Evolutionary conservation across 2,797 vertebrate genomes (phyloP).

Genomic region (Thamnophis elegans): DNA sequence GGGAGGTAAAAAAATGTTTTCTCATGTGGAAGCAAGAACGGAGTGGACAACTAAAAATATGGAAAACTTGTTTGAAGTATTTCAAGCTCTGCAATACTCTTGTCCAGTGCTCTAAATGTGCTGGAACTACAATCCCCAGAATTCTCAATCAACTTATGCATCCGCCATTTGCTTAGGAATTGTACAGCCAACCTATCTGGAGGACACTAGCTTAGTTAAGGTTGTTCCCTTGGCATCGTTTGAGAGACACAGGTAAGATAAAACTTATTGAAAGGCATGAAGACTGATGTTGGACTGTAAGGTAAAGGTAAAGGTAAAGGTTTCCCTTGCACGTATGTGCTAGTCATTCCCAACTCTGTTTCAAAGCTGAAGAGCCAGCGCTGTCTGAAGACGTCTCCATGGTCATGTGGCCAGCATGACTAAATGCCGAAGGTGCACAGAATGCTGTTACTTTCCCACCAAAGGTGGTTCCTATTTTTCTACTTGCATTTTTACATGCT

Average conservation of each 20-base stretch:
- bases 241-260: background rate
- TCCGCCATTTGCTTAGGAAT: background rate
- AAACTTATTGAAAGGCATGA: background rate
- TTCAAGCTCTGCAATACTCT: background rate
- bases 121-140: background rate
- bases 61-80: background rate
- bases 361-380: no score
- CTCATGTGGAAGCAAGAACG: background rate
- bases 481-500: no score
- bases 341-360: no score
- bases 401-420: no score
- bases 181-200: background rate
- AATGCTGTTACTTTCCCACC: no score
- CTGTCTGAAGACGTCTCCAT: no score
- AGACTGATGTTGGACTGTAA: background rate
- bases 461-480: no score
- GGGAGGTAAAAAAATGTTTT: background rate
- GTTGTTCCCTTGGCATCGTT: background rate
- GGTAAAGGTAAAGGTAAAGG: no score
- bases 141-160: background rate
- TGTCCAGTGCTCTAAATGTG: background rate
- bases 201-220: background rate
- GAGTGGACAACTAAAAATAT: background rate
- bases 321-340: no score
- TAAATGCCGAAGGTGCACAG: no score